Evolutionary conservation across 2,888 invertebrate species (phyloP), one percentile per base, ranked within the genome.

Genomic region (Shargacucullia verbasci): DNA sequence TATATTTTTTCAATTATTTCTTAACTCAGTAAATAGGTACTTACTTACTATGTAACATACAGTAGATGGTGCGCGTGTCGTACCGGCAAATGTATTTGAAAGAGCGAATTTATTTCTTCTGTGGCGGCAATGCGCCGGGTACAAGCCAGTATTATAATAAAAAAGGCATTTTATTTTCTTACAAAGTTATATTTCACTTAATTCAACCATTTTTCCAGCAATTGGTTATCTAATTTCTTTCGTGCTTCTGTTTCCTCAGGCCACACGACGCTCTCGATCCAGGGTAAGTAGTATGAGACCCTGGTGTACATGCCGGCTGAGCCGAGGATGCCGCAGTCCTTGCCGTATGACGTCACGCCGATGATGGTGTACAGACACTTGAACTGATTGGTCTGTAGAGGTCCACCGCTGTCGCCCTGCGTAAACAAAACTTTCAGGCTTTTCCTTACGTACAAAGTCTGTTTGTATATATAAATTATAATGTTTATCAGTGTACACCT

Each of bases 241-340:
- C 0, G 15, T 2, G n/a, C 45, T 49, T 65, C 41, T 14, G 25
- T 46, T 11, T 65, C 65, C 6, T 80, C 76, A 57, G 92, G 88
- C 96, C 96, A 96, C 14, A 96, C 94, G 15, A 90, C 80, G 29
- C 82, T 83, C 78, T 96, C 95, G 29, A 96, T 95, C 96, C 96
- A 96, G 5, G 94, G 82, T 1, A 95, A 73, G 72, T 94, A 96
- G 43, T 90, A 41, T 1, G 89, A 89, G 0, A 96, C 94, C 41
- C 94, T 88, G 0, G 76, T 95, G 75, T 95, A 96, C 11, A 96
- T 87, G 0, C 94, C 95, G 0, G 92, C 95, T 59, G 80, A 81
- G 12, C 67, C 85, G 46, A 71, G 73, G 8, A 47, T 50, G 7
- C 92, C 90, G 70, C 95, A 94, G 20, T 85, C 60, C 67, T 82